Base-by-base conservation (phyloP, 2,113 vertebrate genomes). In the Gobio gobio region DNA sequence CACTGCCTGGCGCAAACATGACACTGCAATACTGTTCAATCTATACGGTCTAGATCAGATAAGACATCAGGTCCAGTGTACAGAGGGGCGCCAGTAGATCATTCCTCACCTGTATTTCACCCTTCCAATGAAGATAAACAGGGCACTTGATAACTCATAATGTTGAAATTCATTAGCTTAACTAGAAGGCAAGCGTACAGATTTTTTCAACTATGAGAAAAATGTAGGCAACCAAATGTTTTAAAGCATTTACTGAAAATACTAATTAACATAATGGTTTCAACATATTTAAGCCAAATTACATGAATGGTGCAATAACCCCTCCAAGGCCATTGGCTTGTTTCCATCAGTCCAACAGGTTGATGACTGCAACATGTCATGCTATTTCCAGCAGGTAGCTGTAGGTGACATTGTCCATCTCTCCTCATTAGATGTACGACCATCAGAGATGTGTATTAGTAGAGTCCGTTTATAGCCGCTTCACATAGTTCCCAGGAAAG, bases 401-500 rank as follows among this genome's bases (percentile, higher is more conserved):
- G 58, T 33, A 29, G 47, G 20, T 61, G 59, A 40, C 26, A 6
- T 33, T 63, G 51, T 78, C 64, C 26, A 40, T 86, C 63, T 36
- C 18, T 24, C 59, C 49, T 22, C 29, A 76, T 72, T 72, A 58
- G 45, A 47, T 82, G 58, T 61, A 20, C 24, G n/a, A 33, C 74
- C 49, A 9, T 10, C 86, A 78, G 49, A 86, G 16, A 59, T 68
- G 24, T 26, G 12, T 7, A 24, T 40, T 73, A 33, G 7, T 43
- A n/a, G 12, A 3, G 45, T 43, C 56, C 63, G 87, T 89, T 96
- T 95, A 97, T 83, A 96, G 92, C 87, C 93, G 95, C 92, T 96
- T 97, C 90, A 97, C 96, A 87, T 97, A 97, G 91, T 97, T 97
- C 92, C 97, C 97, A 4, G 97, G 97, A 92, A 97, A 97, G 91